Conservation (phyloP, 2,888 invertebrate species). For the Deladenus siricidicola region DNA sequence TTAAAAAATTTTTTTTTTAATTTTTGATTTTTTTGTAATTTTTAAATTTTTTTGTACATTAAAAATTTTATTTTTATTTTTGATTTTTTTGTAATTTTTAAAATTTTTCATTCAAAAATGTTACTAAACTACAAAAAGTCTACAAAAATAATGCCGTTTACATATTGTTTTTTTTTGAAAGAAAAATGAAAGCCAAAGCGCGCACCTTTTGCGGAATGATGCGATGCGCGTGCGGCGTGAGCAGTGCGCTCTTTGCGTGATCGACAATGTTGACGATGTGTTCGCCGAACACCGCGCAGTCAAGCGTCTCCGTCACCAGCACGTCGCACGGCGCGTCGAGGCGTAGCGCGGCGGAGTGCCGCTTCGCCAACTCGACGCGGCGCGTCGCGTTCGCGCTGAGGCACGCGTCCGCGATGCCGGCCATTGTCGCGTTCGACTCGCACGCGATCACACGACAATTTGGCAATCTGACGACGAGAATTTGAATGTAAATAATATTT, state of each 20-base stretch:
- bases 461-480: neutral
- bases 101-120: too few relatives aligned
- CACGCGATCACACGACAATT: conserved; percentile 6
- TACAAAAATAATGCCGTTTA: neutral
- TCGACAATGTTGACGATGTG: conserved; percentile 14
- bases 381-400: too few relatives aligned
- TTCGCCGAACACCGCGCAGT: conserved; percentile 22
- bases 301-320: conserved; percentile 21
- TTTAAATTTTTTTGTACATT: too few relatives aligned
- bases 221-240: conserved; percentile 7
- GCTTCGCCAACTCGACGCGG: conserved; percentile 11
- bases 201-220: conserved; percentile 18
- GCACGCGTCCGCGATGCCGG: conserved; percentile 11
- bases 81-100: too few relatives aligned
- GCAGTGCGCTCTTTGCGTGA: conserved; percentile 17
- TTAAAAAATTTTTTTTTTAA: too few relatives aligned
- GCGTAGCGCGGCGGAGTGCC: conserved; percentile 12
- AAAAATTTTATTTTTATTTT: too few relatives aligned
- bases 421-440: conserved; percentile 14
- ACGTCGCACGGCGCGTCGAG: conserved; percentile 9
- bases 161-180: too few relatives aligned
- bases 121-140: too few relatives aligned
- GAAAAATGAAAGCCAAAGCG: too few relatives aligned
- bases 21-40: too few relatives aligned
- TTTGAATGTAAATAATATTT: neutral